A percentile compares a stretch with the other conserved stretches of the same genome.
These are phyloP conservation scores for Ammospiza caudacuta DNA, from an alignment of 2,113 vertebrate species.

Conservation along the genomic window DNA sequence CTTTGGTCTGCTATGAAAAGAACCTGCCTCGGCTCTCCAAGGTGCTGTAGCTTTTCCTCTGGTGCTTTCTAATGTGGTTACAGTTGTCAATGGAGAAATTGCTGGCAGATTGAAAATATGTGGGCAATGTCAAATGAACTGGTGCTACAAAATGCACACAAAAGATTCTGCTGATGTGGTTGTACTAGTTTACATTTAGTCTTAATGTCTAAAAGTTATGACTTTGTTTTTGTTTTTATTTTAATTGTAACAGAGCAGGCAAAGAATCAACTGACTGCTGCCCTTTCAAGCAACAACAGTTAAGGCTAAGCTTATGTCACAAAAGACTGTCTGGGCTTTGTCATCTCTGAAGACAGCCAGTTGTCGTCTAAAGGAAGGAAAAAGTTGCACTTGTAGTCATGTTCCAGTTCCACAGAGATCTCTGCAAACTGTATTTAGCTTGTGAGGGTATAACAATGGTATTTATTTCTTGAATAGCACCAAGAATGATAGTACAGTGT, in stretches of 20 bases:
- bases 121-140: not conserved
- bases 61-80: not conserved
- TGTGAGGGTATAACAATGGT: not conserved
- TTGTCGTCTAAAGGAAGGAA: not conserved
- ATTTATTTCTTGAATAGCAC: not conserved
- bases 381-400: not conserved
- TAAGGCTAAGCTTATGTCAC: not conserved
- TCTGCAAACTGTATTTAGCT: not conserved
- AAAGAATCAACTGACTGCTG: not conserved
- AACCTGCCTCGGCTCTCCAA: not conserved
- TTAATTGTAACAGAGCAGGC: not conserved
- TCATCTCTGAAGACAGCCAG: not conserved
- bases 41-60: not conserved
- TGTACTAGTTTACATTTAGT: not conserved
- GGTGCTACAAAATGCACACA: not conserved
- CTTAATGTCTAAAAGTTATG: not conserved
- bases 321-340: not conserved
- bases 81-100: not conserved
- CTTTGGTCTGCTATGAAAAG: not conserved
- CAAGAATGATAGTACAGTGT: not conserved
- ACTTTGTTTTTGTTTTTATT: not conserved
- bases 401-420: not conserved
- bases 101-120: not conserved
- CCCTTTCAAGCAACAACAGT: not conserved
- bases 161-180: not conserved